Conservation (phyloP, 2,113 vertebrate genomes). For the Eclectus roratus region DNA sequence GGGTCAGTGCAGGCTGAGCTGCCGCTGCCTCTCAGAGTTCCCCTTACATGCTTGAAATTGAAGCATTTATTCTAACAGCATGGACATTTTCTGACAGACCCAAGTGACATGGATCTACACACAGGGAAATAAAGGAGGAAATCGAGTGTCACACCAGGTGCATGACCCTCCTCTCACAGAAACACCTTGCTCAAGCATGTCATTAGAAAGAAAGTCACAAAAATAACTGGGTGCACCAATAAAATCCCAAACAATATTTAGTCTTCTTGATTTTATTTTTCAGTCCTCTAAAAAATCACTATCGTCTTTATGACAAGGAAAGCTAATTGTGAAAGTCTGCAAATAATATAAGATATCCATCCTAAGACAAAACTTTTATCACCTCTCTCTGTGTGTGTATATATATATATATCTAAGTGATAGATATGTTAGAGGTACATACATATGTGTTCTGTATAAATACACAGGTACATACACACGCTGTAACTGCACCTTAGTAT, state of each 20-base stretch:
- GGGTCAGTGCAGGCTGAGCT: rapidly evolving
- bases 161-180: neutral
- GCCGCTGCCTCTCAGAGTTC: neutral
- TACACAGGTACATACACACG: rapidly evolving
- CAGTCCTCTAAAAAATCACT: neutral
- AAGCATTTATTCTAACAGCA: neutral
- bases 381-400: neutral
- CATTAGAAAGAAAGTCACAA: neutral
- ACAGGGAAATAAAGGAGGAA: neutral
- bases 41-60: rapidly evolving
- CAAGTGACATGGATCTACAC: rapidly evolving
- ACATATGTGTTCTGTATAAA: neutral
- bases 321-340: neutral
- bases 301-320: rapidly evolving
- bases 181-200: rapidly evolving
- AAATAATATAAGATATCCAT: neutral
- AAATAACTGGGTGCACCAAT: neutral
- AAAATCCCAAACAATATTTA: neutral
- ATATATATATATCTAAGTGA: too few species aligned
- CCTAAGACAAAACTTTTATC: neutral
- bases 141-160: rapidly evolving
- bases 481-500: neutral
- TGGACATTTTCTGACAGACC: neutral
- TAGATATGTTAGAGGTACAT: rapidly evolving
- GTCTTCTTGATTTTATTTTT: neutral